Base-by-base conservation (phyloP, 1,140 invertebrate species). In the Palaemon carinicauda region DNA sequence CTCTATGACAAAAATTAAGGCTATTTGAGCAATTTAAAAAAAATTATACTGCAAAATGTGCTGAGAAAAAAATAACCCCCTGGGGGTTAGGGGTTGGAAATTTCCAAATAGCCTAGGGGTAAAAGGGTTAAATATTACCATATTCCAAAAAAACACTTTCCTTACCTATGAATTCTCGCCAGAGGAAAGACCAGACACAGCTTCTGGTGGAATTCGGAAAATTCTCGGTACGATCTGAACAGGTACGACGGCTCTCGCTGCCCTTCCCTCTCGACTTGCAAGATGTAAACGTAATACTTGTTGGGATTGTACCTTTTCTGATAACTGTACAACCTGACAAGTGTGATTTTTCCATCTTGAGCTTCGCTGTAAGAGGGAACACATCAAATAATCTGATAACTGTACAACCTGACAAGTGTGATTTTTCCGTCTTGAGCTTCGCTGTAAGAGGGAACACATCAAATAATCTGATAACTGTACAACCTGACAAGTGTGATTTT, bases 261-360 rank as follows among this genome's bases (percentile, higher is more conserved):
- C 81, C 95, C 95, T 89, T 96, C 95, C 81, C 98, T 93, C 89
- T 95, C 95, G 65, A 99, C 95, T 89, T 95, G 94, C 65, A 99
- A 92, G 89, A 98, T 96, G 91, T 98, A 99, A 90, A 99, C 97
- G 92, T 99, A 99, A 93, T 98, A 97, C 92, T 99, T 99, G 91
- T 99, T 98, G 29, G 98, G 98, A 91, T 97, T 97, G 91, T 98
- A 98, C 88, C 97, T 94, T 91, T 99, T 99, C 92, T 98, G 96
- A 91, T 95, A 98, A 75, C 95, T 95, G 73, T 96, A 94, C 14
- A 99, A 96, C 91, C 95, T 94, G 2, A 98, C 96, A 81, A 93
- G 94, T n/a, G 94, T 94, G 74, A 99, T 94, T 33, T 95, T 94
- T 15, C 98, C 98, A 92, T 99, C 98, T 91, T 87, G 80, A 9